Percentiles rank a stretch among this genome's conserved stretches.
These are phyloP conservation scores for Lingula anatina DNA, from an alignment of 2,888 invertebrate species.

Conservation along the genomic window DNA sequence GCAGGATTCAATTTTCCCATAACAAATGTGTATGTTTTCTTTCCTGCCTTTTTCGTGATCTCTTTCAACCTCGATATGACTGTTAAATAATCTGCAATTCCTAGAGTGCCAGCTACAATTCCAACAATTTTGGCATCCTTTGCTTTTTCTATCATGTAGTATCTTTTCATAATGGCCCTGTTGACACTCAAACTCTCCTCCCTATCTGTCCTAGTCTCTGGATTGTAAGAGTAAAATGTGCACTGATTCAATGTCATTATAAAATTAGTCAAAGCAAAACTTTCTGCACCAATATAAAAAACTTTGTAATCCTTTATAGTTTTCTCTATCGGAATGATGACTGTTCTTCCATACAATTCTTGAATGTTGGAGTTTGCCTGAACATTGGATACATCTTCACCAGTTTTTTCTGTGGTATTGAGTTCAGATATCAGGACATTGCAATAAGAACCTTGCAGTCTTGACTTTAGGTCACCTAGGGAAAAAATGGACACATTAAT, in stretches of 20 bases:
- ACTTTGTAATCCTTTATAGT: constrained; percentile 58
- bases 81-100: constrained; percentile 67
- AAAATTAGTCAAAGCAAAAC: constrained; percentile 63
- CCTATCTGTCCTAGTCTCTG: constrained; percentile 20
- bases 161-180: constrained; percentile 71
- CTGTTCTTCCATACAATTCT: constrained; percentile 22
- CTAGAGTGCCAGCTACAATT: constrained; percentile 85
- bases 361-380: no score
- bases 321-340: constrained; percentile 15
- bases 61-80: constrained; percentile 70
- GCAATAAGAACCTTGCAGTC: constrained; percentile 2
- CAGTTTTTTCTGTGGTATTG: no score
- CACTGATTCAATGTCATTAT: constrained; percentile 51
- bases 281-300: constrained; percentile 65
- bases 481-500: no score
- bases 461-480: constrained; percentile 12
- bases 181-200: constrained; percentile 45
- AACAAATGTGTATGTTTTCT: constrained; percentile 84
- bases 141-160: constrained; percentile 82
- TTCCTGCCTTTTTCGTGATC: constrained; percentile 69
- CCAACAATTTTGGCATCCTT: constrained; percentile 85
- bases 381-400: no score
- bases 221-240: constrained; percentile 49
- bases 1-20: constrained; percentile 92
- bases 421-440: no score